Evolutionary conservation across 2,113 vertebrate genomes (phyloP).

Genomic region (Boleophthalmus pectinirostris): DNA sequence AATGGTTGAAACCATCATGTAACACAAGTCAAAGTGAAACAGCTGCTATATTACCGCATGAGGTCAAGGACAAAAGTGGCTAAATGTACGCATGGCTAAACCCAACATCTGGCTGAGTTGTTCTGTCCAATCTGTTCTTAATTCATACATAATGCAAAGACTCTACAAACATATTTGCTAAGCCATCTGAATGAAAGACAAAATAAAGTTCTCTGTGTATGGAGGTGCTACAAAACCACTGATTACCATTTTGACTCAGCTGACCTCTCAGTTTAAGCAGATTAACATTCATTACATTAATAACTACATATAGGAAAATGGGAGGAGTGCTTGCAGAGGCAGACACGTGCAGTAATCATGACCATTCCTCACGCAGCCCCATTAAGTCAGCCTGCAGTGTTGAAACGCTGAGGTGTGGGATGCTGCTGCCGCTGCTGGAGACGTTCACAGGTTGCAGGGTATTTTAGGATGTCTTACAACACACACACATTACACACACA

Average conservation of each 20-base stretch:
- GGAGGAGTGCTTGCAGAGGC: slow-evolving; percentile 21
- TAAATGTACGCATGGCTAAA: slow-evolving; percentile 1
- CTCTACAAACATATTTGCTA: not conserved
- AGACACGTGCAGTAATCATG: slow-evolving; percentile 31
- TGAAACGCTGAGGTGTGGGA: slow-evolving; percentile 20
- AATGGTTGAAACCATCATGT: not conserved
- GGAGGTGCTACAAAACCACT: slow-evolving; percentile 19
- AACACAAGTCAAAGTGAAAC: not conserved
- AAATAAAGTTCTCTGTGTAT: slow-evolving; percentile 17
- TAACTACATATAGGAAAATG: slow-evolving; percentile 42
- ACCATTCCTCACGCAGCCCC: slow-evolving; percentile 58
- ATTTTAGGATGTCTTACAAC: slow-evolving; percentile 46
- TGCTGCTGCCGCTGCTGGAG: slow-evolving; percentile 25
- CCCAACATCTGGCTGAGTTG: slow-evolving; percentile 1
- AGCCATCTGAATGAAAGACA: slow-evolving; percentile 17
- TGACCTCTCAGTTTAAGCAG: slow-evolving; percentile 36
- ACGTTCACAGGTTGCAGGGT: slow-evolving; percentile 29
- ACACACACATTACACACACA: slow-evolving; percentile 10
- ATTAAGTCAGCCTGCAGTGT: slow-evolving; percentile 60
- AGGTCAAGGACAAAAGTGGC: slow-evolving; percentile 1
- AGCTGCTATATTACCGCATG: not conserved
- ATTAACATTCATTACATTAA: slow-evolving; percentile 53
- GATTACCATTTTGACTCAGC: not conserved
- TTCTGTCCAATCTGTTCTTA: not conserved
- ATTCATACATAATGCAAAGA: not conserved